phyloP scores from a whole-genome alignment of 2,797 vertebrate species.

The Knipowitschia caucasica region DNA sequence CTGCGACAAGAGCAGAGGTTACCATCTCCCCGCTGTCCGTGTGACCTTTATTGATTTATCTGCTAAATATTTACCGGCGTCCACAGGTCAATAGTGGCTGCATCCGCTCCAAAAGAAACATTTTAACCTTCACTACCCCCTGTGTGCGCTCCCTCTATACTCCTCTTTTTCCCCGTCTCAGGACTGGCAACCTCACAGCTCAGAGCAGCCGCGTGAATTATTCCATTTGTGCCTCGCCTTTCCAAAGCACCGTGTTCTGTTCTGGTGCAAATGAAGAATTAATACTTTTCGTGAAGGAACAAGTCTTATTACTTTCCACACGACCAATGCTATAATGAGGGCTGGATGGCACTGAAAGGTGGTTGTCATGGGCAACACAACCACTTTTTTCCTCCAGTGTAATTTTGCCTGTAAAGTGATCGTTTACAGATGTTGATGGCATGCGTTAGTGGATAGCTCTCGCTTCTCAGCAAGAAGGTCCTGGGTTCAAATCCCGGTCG shows the following conservation, averaged over 20 bases:
- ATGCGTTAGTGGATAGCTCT: too few relatives aligned
- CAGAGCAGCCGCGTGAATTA: neutral
- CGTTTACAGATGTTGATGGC: neutral
- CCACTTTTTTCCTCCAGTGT: neutral
- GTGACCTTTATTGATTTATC: constrained; percentile 44
- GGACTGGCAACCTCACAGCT: constrained; percentile 6
- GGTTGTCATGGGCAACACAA: constrained; percentile 17
- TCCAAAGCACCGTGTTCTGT: constrained; percentile 1
- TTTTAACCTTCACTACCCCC: constrained; percentile 15
- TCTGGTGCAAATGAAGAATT: constrained; percentile 17
- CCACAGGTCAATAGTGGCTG: constrained; percentile 23
- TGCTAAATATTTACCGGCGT: constrained; percentile 41
- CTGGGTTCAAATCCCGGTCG: too few relatives aligned
- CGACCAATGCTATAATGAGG: constrained; percentile 1
- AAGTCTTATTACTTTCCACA: constrained; percentile 19
- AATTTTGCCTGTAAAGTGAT: constrained; percentile 4
- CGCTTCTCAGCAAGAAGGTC: too few relatives aligned
- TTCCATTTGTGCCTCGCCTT: constrained; percentile 2
- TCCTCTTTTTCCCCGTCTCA: constrained; percentile 1
- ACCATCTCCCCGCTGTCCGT: neutral
- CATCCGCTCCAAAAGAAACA: constrained; percentile 7
- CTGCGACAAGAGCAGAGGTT: constrained; percentile 15
- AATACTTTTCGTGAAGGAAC: constrained; percentile 15
- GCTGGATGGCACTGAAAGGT: neutral
- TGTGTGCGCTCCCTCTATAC: neutral